A percentile compares a stretch with the other conserved stretches of the same genome.
Conservation (phyloP, 2,797 vertebrate species). For the Callimico goeldii region DNA sequence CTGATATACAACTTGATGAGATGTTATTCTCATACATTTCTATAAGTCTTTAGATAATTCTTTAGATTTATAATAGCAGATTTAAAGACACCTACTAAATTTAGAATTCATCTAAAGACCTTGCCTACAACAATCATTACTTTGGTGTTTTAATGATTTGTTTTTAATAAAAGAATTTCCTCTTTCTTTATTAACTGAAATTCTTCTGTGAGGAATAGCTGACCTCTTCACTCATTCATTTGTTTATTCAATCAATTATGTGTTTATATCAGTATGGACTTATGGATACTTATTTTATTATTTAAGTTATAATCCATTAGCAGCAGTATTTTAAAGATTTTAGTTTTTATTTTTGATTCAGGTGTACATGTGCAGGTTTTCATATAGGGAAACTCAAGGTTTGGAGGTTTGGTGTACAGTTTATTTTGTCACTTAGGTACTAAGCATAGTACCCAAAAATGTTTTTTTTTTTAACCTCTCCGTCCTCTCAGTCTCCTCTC, state of each 20-base stretch:
- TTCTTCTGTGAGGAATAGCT: not conserved
- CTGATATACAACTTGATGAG: not conserved
- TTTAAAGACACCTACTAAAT: not conserved
- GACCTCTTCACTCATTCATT: not conserved
- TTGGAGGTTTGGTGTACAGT: too few species aligned
- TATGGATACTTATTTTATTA: not conserved
- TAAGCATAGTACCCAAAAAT: too few species aligned
- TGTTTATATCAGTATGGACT: not conserved
- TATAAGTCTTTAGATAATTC: not conserved
- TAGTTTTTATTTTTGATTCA: too few species aligned
- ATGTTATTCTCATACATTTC: not conserved
- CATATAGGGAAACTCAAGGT: too few species aligned
- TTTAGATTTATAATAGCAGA: not conserved
- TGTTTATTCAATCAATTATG: not conserved
- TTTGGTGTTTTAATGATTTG: not conserved
- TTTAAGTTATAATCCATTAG: not conserved
- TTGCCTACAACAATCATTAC: not conserved
- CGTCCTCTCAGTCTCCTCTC: too few species aligned
- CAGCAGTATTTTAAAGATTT: too few species aligned
- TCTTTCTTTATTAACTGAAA: not conserved
- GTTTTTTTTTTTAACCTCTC: too few species aligned
- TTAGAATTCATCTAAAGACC: not conserved
- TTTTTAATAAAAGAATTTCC: not conserved
- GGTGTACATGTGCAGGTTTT: too few species aligned
- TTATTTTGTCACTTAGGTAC: too few species aligned